These are phyloP conservation scores for Sepiola atlantica DNA, from an alignment of 2,888 invertebrate species.

Conservation along the genomic window DNA sequence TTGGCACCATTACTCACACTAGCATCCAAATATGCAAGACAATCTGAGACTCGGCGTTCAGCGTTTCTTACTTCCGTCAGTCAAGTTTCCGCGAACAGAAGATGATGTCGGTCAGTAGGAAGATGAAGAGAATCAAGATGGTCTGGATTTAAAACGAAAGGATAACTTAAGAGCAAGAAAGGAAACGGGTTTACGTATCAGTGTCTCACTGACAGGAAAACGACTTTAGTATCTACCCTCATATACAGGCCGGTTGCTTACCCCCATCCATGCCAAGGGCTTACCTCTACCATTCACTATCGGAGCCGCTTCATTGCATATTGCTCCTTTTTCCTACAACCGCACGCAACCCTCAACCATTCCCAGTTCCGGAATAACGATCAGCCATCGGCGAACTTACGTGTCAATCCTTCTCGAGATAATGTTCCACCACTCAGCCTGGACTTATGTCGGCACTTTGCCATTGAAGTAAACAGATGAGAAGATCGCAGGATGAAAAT, in stretches of 20 bases:
- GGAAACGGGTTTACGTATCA: slow-evolving; percentile 7
- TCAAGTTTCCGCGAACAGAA: neutral
- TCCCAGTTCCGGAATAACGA: neutral
- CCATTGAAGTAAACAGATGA: neutral
- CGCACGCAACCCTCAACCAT: neutral
- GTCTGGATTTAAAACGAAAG: neutral
- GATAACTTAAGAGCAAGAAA: neutral
- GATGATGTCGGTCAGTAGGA: neutral
- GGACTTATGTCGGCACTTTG: neutral
- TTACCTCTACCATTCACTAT: neutral
- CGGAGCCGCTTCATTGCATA: neutral
- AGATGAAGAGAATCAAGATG: neutral
- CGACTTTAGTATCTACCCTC: neutral
- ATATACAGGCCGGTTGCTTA: neutral
- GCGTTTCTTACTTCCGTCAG: slow-evolving; percentile 5
- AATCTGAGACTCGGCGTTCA: neutral
- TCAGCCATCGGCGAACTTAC: neutral
- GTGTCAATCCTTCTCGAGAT: neutral
- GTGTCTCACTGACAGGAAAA: neutral
- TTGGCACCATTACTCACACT: neutral
- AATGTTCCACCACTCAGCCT: slow-evolving; percentile 32
- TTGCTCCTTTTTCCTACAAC: slow-evolving; percentile 32
- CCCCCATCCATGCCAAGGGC: neutral
- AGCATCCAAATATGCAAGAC: neutral
- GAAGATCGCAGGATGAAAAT: neutral